Percentiles rank a stretch among this genome's conserved stretches.
Conservation (phyloP, 2,888 invertebrate genomes). For the Nipponacmea schrenckii region DNA sequence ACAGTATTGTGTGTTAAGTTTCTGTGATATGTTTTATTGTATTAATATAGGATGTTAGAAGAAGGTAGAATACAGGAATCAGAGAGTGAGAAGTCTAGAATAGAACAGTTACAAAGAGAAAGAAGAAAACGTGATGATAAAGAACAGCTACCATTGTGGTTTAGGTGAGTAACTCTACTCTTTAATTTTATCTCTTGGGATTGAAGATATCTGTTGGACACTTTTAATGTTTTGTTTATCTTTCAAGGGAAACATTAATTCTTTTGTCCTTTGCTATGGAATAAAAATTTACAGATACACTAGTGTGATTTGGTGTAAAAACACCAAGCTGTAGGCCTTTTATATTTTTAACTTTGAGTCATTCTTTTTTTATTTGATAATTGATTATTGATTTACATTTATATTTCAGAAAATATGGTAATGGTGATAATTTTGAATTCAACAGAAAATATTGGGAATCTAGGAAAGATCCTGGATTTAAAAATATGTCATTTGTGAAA, state of each 20-base stretch:
- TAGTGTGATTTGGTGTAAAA: too few relatives aligned
- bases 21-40: too few relatives aligned
- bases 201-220: not conserved
- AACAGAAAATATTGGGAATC: slow-evolving; percentile 82
- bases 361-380: too few relatives aligned
- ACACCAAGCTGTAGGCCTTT: too few relatives aligned
- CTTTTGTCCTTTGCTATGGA: too few relatives aligned
- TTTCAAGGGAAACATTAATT: too few relatives aligned
- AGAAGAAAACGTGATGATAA: slow-evolving; percentile 75
- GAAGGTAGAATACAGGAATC: slow-evolving; percentile 80
- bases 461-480: slow-evolving; percentile 77
- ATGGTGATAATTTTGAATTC: slow-evolving; percentile 77
- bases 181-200: not conserved
- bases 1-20: too few relatives aligned
- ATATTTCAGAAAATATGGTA: slow-evolving; percentile 49
- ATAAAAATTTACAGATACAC: too few relatives aligned
- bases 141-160: slow-evolving; percentile 71
- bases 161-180: slow-evolving; percentile 71
- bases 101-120: slow-evolving; percentile 82
- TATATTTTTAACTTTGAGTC: too few relatives aligned
- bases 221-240: too few relatives aligned
- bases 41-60: slow-evolving; percentile 73
- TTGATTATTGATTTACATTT: too few relatives aligned
- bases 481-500: slow-evolving; percentile 48
- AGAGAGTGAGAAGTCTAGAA: slow-evolving; percentile 77